These are phyloP conservation scores for Ophioninae sp. DNA, from an alignment of 2,888 invertebrate genomes.

Conservation along the genomic window DNA sequence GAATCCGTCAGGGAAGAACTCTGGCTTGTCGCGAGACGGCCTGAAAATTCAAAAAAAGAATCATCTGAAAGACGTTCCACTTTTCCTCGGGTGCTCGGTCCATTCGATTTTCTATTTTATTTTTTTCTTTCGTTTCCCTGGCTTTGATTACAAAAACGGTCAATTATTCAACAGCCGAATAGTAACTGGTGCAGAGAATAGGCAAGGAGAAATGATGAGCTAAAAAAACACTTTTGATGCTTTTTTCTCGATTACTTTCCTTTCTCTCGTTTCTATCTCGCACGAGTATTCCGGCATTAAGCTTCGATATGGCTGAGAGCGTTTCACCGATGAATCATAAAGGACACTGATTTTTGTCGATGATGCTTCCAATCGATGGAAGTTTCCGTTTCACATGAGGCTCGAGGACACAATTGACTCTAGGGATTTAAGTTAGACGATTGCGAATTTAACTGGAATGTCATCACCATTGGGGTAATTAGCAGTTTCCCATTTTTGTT, in stretches of 20 bases:
- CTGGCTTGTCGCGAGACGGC: constrained; percentile 22
- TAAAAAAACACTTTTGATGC: not conserved
- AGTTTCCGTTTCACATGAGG: not conserved
- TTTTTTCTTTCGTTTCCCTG: not conserved
- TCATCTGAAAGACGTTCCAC: constrained; percentile 25
- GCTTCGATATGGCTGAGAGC: not conserved
- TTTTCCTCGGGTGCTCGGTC: constrained; percentile 15
- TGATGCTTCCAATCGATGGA: not conserved
- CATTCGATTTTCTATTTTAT: constrained; percentile 7
- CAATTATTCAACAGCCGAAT: not conserved
- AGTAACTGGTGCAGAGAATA: not conserved
- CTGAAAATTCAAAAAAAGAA: constrained; percentile 57
- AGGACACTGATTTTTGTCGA: not conserved
- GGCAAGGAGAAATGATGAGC: not conserved
- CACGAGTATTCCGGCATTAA: not conserved
- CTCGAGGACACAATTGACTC: not conserved
- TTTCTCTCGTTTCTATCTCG: not conserved
- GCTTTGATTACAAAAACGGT: not conserved
- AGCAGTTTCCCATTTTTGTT: too few relatives aligned
- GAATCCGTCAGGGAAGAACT: not conserved
- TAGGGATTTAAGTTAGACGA: not conserved
- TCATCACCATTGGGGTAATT: not conserved
- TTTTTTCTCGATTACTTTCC: not conserved
- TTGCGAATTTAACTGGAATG: not conserved
- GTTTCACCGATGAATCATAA: not conserved